These are phyloP conservation scores for Apostichopus parvimensis DNA, from an alignment of 35 echinoderm and acorn worm genomes.

Conservation along the genomic window DNA sequence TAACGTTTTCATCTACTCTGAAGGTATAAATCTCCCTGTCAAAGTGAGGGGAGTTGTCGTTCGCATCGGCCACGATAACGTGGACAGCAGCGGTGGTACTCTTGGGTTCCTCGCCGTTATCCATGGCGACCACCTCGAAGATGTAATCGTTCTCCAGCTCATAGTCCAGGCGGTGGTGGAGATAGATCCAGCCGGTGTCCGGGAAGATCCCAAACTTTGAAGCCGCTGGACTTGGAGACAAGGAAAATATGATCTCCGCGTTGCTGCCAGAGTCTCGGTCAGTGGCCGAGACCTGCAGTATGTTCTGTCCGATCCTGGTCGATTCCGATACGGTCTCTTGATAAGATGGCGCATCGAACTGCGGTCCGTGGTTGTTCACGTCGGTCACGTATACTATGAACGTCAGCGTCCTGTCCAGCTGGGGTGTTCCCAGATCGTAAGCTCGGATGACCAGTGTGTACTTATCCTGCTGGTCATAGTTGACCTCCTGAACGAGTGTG, in stretches of 20 bases:
- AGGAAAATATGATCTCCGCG: constrained; percentile 80
- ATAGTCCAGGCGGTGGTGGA: constrained; percentile 74
- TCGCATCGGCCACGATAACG: constrained; percentile 71
- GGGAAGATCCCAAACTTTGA: constrained; percentile 87
- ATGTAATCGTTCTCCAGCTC: constrained; percentile 67
- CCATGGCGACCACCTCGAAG: constrained; percentile 77
- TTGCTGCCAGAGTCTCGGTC: constrained; percentile 85
- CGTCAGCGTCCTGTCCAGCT: constrained; percentile 57
- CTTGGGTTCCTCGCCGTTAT: constrained; percentile 72
- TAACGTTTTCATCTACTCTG: constrained; percentile 64
- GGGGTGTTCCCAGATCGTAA: constrained; percentile 72
- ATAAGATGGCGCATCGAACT: constrained; percentile 71
- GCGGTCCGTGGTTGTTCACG: constrained; percentile 92
- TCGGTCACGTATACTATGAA: constrained; percentile 72
- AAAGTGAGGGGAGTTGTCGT: constrained; percentile 90
- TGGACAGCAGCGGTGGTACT: constrained; percentile 70
- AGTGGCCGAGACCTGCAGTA: constrained; percentile 79
- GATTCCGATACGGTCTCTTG: constrained; percentile 66
- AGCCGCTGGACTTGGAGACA: constrained; percentile 61
- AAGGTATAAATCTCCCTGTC: constrained; percentile 79
- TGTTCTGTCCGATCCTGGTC: constrained; percentile 51
- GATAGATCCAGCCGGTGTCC: constrained; percentile 74
- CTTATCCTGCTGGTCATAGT: constrained; percentile 65
- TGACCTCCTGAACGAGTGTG: constrained; percentile 55
- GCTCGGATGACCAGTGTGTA: constrained; percentile 76